Evolutionary conservation across 1,140 invertebrate species (phyloP), one percentile per base, ranked within the genome.

Genomic region (Chionoecetes opilio): DNA sequence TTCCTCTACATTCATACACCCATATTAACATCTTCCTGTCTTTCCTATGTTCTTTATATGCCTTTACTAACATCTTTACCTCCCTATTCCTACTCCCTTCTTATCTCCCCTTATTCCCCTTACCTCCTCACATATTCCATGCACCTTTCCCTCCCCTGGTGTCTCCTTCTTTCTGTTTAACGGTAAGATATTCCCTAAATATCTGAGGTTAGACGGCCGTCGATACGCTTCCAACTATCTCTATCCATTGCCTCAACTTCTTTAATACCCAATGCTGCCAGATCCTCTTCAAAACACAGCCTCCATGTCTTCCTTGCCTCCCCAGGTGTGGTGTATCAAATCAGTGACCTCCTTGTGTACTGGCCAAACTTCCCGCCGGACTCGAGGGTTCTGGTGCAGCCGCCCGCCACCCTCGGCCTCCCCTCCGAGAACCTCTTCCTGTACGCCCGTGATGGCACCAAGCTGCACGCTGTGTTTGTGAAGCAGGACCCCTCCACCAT

Each of bases 301-400:
- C n/a, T n/a, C n/a, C n/a, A n/a, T n/a, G n/a, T n/a, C n/a, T 63
- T 96, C 94, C 86, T 88, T 34, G 82, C 41, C 87, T 94, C 37
- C 32, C 63, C 96, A 99, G 98, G 98, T 95, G 97, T 98, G 95
- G 97, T 99, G 31, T 99, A 99, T 97, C 98, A 98, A 97, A 98
- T 98, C 63, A 98, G 99, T 97, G 99, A 99, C 97, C 97, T 98
- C 95, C 97, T 99, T 53, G 97, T 99, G 0, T 99, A 98, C 97
- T 98, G 99, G 97, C 99, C 99, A 17, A 98, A 99, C 96, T 97
- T 98, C 96, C 99, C 99, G 84, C 97, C 98, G 37, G 98, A 99
- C 97, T 99, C 99, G 8, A 97, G 99, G 96, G 97, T 98, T 82
- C 99, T 98, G 97, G 98, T 99, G 86, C 98, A 98, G 94, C 98